Evolutionary conservation across 2,113 vertebrate genomes (phyloP).

Genomic region (Ascaphus truei): DNA sequence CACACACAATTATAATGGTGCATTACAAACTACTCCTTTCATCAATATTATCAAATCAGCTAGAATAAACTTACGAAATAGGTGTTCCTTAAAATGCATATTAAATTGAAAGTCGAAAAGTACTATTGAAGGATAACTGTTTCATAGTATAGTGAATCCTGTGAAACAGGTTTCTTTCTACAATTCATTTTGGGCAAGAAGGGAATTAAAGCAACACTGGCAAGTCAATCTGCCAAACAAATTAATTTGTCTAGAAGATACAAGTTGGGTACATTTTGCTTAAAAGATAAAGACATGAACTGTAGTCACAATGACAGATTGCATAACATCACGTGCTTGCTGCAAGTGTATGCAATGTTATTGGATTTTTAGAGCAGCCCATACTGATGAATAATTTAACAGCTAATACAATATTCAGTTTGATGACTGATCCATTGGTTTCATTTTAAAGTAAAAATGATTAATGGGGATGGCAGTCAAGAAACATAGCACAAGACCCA

Average conservation of each 20-base stretch:
- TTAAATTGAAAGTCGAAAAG: slow-evolving; percentile 15
- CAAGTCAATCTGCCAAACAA: slow-evolving; percentile 28
- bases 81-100: slow-evolving; percentile 11
- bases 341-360: slow-evolving; percentile 51
- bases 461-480: slow-evolving; percentile 35
- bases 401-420: slow-evolving; percentile 66
- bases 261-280: slow-evolving; percentile 28
- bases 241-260: slow-evolving; percentile 17
- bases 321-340: slow-evolving; percentile 60
- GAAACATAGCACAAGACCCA: slow-evolving; percentile 5
- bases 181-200: slow-evolving; percentile 17
- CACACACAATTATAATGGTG: too few relatives aligned
- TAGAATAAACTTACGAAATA: not conserved
- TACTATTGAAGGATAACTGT: too few relatives aligned
- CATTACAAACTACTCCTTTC: slow-evolving; percentile 9
- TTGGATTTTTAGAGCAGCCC: slow-evolving; percentile 54
- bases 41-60: slow-evolving; percentile 13
- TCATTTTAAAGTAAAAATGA: slow-evolving; percentile 53
- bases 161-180: not conserved
- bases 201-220: slow-evolving; percentile 12
- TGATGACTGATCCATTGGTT: slow-evolving; percentile 54
- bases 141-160: slow-evolving; percentile 6
- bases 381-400: slow-evolving; percentile 62
- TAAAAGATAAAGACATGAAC: slow-evolving; percentile 42
- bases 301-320: slow-evolving; percentile 54